These are phyloP conservation scores for Lemur catta DNA, from an alignment of 2,797 vertebrate genomes.

Conservation along the genomic window DNA sequence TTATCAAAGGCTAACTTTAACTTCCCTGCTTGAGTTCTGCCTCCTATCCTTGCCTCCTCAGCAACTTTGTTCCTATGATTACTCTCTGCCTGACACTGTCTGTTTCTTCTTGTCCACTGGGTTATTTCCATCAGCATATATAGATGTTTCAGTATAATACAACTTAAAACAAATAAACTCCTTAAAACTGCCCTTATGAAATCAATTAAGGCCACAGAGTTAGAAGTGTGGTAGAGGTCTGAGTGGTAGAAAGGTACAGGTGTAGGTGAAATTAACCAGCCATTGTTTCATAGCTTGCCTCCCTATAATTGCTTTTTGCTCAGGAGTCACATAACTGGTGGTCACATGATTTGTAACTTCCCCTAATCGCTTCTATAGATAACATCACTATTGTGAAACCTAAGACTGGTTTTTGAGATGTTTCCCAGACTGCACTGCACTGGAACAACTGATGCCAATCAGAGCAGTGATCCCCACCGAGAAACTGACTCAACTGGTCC, in stretches of 20 bases:
- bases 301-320: no score
- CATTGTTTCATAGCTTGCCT: background rate
- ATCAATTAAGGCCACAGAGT: background rate
- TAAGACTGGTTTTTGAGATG: no score
- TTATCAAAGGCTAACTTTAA: background rate
- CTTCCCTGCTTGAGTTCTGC: background rate
- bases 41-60: background rate
- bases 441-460: background rate
- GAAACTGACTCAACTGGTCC: background rate
- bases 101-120: background rate
- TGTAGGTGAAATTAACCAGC: background rate
- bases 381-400: no score
- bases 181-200: background rate
- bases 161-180: background rate
- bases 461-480: background rate
- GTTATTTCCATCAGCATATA: background rate
- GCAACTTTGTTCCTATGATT: background rate
- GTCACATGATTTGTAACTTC: no score
- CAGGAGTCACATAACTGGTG: no score
- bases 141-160: background rate
- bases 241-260: background rate
- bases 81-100: background rate
- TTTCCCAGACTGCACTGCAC: no score
- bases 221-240: background rate
- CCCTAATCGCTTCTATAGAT: no score